A percentile compares a stretch with the other conserved stretches of the same genome.
These are phyloP conservation scores for Myopa tessellatipennis DNA, from an alignment of 2,888 invertebrate genomes.

Conservation along the genomic window DNA sequence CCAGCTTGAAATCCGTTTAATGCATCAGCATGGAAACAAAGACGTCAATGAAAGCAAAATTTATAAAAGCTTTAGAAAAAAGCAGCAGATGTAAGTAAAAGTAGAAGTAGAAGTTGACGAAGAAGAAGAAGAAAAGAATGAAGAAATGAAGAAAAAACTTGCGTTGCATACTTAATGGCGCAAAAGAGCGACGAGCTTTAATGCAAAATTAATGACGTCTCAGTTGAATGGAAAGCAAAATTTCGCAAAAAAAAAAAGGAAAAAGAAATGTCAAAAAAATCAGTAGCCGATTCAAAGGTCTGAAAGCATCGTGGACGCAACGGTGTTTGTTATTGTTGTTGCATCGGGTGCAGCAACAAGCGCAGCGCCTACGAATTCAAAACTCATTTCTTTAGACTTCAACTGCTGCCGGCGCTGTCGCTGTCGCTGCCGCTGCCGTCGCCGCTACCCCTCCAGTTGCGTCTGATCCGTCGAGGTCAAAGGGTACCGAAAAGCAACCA, in stretches of 20 bases:
- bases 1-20: constrained; percentile 22
- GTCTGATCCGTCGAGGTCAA: background rate
- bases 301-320: constrained; percentile 43
- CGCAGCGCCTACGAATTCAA: constrained; percentile 32
- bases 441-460: background rate
- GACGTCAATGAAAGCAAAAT: constrained; percentile 30
- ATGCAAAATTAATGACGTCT: constrained; percentile 48
- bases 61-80: constrained; percentile 19
- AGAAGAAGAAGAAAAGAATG: background rate
- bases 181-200: constrained; percentile 43
- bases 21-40: constrained; percentile 25
- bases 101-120: background rate
- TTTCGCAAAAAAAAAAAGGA: constrained; percentile 20
- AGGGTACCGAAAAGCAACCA: background rate
- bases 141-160: background rate
- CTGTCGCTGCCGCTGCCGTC: background rate
- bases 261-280: constrained; percentile 55
- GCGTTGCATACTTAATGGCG: constrained; percentile 35
- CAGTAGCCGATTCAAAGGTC: constrained; percentile 57
- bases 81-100: constrained; percentile 10
- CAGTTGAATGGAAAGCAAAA: constrained; percentile 39
- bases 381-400: constrained; percentile 23
- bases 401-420: background rate
- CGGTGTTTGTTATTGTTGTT: constrained; percentile 50
- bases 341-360: constrained; percentile 2